Conservation (phyloP, 2,888 invertebrate species). For the Eupithecia insigniata region DNA sequence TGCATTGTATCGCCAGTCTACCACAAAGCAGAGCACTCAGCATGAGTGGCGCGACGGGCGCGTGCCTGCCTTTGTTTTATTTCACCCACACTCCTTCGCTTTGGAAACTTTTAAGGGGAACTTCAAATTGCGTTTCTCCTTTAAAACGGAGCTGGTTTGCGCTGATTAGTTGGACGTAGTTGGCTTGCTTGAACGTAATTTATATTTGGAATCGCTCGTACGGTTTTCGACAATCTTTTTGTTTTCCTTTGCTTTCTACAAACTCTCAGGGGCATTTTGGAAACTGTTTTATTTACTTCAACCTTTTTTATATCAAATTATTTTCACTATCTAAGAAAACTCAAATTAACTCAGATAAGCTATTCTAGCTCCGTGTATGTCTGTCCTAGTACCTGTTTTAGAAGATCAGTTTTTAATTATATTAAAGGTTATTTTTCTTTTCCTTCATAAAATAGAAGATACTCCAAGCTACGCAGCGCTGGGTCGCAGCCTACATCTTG, state of each 20-base stretch:
- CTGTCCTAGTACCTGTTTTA: background rate
- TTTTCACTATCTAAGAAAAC: background rate
- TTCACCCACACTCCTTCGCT: constrained; percentile 79
- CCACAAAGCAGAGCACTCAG: constrained; percentile 83
- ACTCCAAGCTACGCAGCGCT: constrained; percentile 13
- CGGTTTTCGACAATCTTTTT: constrained; percentile 30
- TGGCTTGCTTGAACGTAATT: constrained; percentile 45
- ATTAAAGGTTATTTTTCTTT: background rate
- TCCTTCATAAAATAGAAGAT: background rate
- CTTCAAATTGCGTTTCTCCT: constrained; percentile 77
- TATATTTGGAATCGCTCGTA: constrained; percentile 45
- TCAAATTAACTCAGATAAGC: background rate
- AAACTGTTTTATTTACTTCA: constrained; percentile 13
- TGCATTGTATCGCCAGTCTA: constrained; percentile 76
- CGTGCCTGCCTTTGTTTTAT: constrained; percentile 81
- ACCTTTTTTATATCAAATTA: background rate
- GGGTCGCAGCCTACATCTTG: constrained; percentile 63
- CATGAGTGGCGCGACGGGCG: constrained; percentile 78
- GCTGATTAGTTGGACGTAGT: constrained; percentile 66
- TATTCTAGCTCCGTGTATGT: background rate
- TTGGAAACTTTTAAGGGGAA: constrained; percentile 78
- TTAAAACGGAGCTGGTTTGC: constrained; percentile 66
- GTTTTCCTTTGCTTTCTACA: constrained; percentile 18
- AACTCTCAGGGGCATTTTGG: constrained; percentile 8
- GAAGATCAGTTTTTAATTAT: background rate